Percentiles rank a stretch among this genome's conserved stretches.
These are phyloP conservation scores for Hyperopisus bebe DNA, from an alignment of 2,113 vertebrate species.

Conservation along the genomic window DNA sequence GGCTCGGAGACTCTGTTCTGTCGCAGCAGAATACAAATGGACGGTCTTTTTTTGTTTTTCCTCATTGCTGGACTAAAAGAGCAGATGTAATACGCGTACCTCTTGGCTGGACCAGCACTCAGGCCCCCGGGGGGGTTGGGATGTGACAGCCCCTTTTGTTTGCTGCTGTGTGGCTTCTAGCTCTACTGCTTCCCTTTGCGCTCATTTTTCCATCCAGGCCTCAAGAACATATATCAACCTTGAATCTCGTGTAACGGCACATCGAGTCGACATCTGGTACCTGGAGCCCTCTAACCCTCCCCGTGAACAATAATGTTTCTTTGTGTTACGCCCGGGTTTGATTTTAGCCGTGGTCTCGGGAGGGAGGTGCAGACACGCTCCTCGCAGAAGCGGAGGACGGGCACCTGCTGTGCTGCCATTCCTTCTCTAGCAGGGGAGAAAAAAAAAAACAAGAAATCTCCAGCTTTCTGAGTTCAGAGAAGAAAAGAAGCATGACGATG, in stretches of 20 bases:
- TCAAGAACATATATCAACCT: constrained; percentile 23
- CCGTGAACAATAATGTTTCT: constrained; percentile 20
- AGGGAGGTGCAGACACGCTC: constrained; percentile 6
- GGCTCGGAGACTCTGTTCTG: not conserved
- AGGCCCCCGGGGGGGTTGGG: not conserved
- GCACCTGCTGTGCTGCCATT: constrained; percentile 29
- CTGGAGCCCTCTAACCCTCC: constrained; percentile 15
- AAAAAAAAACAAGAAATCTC: constrained; percentile 21
- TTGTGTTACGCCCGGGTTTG: constrained; percentile 32
- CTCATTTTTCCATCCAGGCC: constrained; percentile 14
- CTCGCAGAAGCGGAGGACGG: not conserved
- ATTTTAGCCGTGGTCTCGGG: constrained; percentile 31
- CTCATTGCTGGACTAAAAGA: not conserved
- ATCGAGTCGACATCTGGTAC: constrained; percentile 28
- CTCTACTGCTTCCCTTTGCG: not conserved
- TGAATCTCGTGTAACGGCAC: not conserved
- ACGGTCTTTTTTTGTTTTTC: not conserved
- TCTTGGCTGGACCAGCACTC: not conserved
- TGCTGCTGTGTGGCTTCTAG: not conserved
- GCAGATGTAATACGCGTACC: not conserved
- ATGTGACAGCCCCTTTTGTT: constrained; percentile 5
- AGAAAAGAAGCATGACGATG: constrained; percentile 32
- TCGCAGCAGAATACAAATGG: not conserved
- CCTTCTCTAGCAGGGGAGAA: constrained; percentile 16
- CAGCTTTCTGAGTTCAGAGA: constrained; percentile 25